A percentile compares a stretch with the other conserved stretches of the same genome.
Evolutionary conservation across 2,797 vertebrate genomes (phyloP).

Genomic region (Hippocampus kuda): DNA sequence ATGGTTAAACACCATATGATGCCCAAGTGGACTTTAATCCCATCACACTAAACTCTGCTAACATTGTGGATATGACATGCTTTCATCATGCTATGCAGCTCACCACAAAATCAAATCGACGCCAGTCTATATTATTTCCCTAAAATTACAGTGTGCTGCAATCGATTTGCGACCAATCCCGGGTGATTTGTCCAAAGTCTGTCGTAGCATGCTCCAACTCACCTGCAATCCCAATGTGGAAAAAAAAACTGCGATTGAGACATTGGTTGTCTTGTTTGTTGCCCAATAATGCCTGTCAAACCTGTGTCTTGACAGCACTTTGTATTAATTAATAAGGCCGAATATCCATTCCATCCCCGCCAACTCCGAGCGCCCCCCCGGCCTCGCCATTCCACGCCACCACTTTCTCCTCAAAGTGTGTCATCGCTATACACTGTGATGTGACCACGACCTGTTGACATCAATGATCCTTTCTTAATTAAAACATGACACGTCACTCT

Average conservation of each 20-base stretch:
- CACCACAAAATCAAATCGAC: too few relatives aligned
- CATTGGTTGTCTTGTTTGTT: conserved; percentile 1
- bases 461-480: conserved; percentile 59
- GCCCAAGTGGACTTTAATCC: background rate
- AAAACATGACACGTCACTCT: conserved; percentile 51
- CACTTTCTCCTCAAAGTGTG: background rate
- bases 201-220: too few relatives aligned
- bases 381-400: conserved; percentile 8
- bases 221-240: background rate
- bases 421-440: background rate
- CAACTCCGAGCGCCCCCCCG: conserved; percentile 12
- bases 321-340: conserved; percentile 31
- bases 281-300: conserved; percentile 10
- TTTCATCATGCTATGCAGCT: too few relatives aligned
- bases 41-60: background rate
- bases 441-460: conserved; percentile 24
- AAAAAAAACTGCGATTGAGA: background rate
- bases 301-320: conserved; percentile 16
- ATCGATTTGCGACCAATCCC: background rate
- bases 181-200: too few relatives aligned
- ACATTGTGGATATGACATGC: background rate
- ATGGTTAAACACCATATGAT: background rate
- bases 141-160: too few relatives aligned
- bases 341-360: conserved; percentile 23
- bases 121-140: too few relatives aligned